phyloP scores from a whole-genome alignment of 1,140 invertebrate genomes.

The Formica exsecta region DNA sequence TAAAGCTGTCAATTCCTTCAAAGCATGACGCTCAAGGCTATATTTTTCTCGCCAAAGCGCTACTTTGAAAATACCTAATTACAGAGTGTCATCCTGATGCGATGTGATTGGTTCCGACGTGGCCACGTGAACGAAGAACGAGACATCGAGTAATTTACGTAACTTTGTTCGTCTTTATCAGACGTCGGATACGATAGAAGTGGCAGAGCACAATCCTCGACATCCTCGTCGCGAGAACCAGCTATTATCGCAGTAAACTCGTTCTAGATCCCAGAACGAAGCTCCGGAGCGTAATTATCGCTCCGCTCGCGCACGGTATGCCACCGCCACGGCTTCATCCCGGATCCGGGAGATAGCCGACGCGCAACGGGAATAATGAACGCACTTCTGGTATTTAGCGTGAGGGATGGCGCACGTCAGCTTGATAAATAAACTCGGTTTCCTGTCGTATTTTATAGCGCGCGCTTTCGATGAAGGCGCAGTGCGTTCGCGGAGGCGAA shows the following conservation, averaged over 20 bases:
- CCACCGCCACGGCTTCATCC: conserved; percentile 64
- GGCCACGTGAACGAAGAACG: background rate
- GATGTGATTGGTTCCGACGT: background rate
- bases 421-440: conserved; percentile 77
- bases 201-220: conserved; percentile 43
- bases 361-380: conserved; percentile 74
- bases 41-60: background rate
- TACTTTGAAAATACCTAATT: conserved; percentile 29
- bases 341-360: conserved; percentile 60
- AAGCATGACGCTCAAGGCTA: background rate
- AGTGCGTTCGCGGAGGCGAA: conserved; percentile 64
- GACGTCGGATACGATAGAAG: background rate
- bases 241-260: conserved; percentile 43
- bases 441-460: conserved; percentile 69
- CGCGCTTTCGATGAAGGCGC: background rate
- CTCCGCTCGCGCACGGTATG: conserved; percentile 54
- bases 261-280: conserved; percentile 28
- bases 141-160: conserved; percentile 45
- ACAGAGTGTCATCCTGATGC: conserved; percentile 20
- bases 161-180: conserved; percentile 29
- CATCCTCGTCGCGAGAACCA: background rate
- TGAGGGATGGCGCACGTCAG: conserved; percentile 73
- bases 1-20: conserved; percentile 37
- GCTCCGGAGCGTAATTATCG: conserved; percentile 69
- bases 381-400: conserved; percentile 78